Percentiles rank a stretch among this genome's conserved stretches.
Conservation (phyloP, 2,888 invertebrate genomes). For the Platycnemis pennipes region DNA sequence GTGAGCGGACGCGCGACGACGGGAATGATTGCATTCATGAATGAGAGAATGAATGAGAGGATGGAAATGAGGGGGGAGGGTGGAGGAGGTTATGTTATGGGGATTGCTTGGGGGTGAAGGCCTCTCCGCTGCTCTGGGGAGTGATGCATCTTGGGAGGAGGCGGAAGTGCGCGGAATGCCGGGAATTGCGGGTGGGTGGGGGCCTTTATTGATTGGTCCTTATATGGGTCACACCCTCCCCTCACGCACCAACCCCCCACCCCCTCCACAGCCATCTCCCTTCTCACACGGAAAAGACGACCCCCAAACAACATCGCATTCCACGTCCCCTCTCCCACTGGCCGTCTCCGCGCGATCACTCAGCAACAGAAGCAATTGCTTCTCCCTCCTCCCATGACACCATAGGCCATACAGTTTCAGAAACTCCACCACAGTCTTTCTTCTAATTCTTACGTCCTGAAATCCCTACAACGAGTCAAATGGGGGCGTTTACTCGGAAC, state of each 20-base stretch:
- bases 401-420: too few species aligned
- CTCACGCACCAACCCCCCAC: not conserved
- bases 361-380: too few species aligned
- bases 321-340: not conserved
- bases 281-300: not conserved
- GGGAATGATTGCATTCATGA: not conserved
- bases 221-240: constrained; percentile 56
- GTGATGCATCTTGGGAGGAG: not conserved
- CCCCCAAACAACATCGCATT: not conserved
- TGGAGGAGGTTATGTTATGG: not conserved
- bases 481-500: too few species aligned
- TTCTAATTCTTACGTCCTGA: too few species aligned
- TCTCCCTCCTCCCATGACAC: too few species aligned
- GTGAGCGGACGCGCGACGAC: too few species aligned
- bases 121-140: too few species aligned
- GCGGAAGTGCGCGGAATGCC: not conserved
- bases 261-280: not conserved
- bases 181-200: not conserved
- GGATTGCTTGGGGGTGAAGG: not conserved
- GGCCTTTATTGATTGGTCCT: constrained; percentile 30
- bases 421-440: too few species aligned
- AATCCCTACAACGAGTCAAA: too few species aligned
- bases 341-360: too few species aligned
- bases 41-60: not conserved
- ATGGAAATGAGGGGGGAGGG: not conserved